phyloP scores from a whole-genome alignment of 2,113 vertebrate genomes.

The Bubalus kerabau region DNA sequence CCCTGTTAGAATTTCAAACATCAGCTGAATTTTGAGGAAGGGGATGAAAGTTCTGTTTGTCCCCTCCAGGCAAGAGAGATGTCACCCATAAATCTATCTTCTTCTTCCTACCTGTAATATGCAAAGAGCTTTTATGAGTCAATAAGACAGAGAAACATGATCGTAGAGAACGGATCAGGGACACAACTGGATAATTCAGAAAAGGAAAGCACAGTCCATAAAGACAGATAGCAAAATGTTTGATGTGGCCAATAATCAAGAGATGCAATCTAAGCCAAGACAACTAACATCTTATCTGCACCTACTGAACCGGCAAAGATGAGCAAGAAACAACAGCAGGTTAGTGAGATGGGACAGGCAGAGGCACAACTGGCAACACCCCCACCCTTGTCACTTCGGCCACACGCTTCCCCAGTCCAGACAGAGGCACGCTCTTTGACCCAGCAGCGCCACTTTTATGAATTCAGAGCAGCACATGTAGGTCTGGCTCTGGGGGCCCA shows the following conservation, averaged over 20 bases:
- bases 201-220: background rate
- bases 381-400: background rate
- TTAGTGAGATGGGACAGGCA: too few species aligned
- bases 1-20: background rate
- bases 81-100: background rate
- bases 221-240: background rate
- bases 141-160: background rate
- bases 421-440: accelerated
- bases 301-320: accelerated
- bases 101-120: background rate
- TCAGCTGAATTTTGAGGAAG: background rate
- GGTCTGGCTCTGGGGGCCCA: background rate
- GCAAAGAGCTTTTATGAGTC: slow-evolving; percentile 34
- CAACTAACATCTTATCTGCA: background rate
- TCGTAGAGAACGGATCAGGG: background rate
- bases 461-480: background rate
- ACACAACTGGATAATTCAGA: background rate
- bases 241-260: background rate
- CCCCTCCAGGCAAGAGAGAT: background rate
- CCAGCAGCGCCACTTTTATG: background rate
- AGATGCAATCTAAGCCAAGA: background rate
- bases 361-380: background rate
- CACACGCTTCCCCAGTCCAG: background rate
- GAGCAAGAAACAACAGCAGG: accelerated
- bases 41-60: background rate